A percentile compares a stretch with the other conserved stretches of the same genome.
phyloP scores from a whole-genome alignment of 2,797 vertebrate species.

The Neosalanx taihuensis region DNA sequence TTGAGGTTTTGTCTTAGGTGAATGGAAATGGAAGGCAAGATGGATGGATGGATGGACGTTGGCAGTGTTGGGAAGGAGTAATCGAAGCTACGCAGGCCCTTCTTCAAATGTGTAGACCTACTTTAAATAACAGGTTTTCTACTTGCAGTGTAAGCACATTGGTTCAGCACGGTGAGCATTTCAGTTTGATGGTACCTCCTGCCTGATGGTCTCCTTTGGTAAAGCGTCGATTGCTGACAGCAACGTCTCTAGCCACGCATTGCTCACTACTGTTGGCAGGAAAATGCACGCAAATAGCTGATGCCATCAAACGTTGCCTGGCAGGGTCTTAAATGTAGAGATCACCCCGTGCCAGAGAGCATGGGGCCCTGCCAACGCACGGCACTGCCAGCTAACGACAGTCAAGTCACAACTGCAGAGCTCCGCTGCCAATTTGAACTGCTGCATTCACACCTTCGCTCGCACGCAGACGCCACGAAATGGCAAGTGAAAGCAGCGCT shows the following conservation, averaged over 20 bases:
- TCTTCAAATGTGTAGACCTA: not conserved
- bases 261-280: conserved; percentile 82
- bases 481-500: conserved; percentile 1
- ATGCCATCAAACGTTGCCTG: not conserved
- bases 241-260: conserved; percentile 91
- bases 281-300: not conserved
- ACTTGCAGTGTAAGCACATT: no score
- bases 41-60: no score
- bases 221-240: conserved; percentile 85
- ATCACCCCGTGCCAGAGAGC: conserved; percentile 5
- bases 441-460: conserved; percentile 7
- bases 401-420: conserved; percentile 9
- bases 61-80: not conserved
- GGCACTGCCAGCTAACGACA: not conserved
- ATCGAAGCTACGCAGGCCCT: no score
- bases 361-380: not conserved
- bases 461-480: not conserved
- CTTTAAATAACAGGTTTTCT: not conserved
- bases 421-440: conserved; percentile 7
- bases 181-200: conserved; percentile 77
- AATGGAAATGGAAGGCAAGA: no score
- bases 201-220: conserved; percentile 90
- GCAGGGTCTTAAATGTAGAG: not conserved
- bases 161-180: no score
- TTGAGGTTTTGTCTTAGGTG: no score